Evolutionary conservation across 2,113 vertebrate species (phyloP).

Genomic region (Hyperopisus bebe): DNA sequence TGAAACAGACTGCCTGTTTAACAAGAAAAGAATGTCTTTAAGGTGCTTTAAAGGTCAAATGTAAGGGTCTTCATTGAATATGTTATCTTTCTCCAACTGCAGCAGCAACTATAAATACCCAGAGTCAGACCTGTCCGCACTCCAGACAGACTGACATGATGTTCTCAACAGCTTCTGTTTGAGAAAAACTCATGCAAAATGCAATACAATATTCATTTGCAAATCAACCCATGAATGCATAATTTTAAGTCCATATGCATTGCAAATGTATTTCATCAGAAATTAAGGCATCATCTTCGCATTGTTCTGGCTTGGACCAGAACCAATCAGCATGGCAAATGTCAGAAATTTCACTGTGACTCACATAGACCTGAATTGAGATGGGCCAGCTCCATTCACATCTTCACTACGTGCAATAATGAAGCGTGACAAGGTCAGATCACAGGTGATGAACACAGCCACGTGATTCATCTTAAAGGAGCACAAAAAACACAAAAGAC

Average conservation of each 20-base stretch:
- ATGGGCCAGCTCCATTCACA: not conserved
- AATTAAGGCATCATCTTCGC: not conserved
- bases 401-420: not conserved
- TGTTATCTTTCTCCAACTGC: not conserved
- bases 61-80: not conserved
- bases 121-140: not conserved
- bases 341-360: not conserved
- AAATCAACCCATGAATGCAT: not conserved
- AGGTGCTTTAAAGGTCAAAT: not conserved
- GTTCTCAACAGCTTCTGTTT: not conserved
- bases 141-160: not conserved
- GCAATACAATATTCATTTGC: conserved; percentile 4
- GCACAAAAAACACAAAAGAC: not conserved
- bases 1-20: not conserved
- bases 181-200: conserved; percentile 1
- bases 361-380: not conserved
- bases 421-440: not conserved
- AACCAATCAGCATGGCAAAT: not conserved
- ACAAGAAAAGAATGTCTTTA: not conserved
- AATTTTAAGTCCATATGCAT: not conserved
- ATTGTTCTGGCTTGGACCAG: not conserved
- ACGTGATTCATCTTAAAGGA: not conserved
- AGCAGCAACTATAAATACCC: not conserved
- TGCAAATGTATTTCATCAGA: conserved; percentile 9
- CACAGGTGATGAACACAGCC: not conserved